Evolutionary conservation across 1,140 invertebrate species (phyloP).

Genomic region (Orussus abietinus): DNA sequence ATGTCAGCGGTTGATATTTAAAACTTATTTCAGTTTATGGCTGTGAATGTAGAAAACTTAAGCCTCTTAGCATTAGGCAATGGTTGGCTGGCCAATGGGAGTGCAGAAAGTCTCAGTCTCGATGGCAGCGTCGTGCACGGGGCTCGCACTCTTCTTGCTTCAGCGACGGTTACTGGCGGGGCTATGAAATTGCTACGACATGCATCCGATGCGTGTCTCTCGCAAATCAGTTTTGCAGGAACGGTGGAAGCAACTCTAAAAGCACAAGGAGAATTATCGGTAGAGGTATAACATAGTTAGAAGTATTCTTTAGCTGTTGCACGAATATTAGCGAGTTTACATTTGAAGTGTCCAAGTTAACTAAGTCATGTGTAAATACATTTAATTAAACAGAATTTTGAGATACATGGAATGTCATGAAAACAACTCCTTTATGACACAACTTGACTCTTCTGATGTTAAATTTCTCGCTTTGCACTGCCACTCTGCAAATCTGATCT

Average conservation of each 20-base stretch:
- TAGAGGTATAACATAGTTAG: slow-evolving; percentile 62
- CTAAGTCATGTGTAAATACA: neutral
- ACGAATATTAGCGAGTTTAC: too few relatives aligned
- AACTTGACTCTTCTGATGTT: too few relatives aligned
- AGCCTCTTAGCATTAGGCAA: slow-evolving; percentile 70
- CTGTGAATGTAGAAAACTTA: slow-evolving; percentile 79
- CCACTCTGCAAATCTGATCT: slow-evolving; percentile 19
- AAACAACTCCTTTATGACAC: too few relatives aligned
- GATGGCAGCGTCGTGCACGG: slow-evolving; percentile 73
- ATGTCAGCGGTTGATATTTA: too few relatives aligned
- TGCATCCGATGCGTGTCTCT: slow-evolving; percentile 59
- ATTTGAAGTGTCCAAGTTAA: slow-evolving; percentile 2
- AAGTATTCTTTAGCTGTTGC: too few relatives aligned
- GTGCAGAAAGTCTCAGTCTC: slow-evolving; percentile 70
- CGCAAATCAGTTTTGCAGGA: slow-evolving; percentile 69
- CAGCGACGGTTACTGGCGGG: slow-evolving; percentile 60
- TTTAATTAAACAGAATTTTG: slow-evolving; percentile 1
- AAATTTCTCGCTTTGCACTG: too few relatives aligned
- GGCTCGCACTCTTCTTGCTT: slow-evolving; percentile 70
- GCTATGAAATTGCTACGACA: slow-evolving; percentile 52
- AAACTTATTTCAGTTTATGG: slow-evolving; percentile 66
- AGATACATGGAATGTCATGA: too few relatives aligned
- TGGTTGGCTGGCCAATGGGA: slow-evolving; percentile 72
- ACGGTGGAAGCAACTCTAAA: slow-evolving; percentile 69
- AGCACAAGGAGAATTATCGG: slow-evolving; percentile 70